Conservation (phyloP, 2,888 invertebrate genomes). For the Lasius fuliginosus region DNA sequence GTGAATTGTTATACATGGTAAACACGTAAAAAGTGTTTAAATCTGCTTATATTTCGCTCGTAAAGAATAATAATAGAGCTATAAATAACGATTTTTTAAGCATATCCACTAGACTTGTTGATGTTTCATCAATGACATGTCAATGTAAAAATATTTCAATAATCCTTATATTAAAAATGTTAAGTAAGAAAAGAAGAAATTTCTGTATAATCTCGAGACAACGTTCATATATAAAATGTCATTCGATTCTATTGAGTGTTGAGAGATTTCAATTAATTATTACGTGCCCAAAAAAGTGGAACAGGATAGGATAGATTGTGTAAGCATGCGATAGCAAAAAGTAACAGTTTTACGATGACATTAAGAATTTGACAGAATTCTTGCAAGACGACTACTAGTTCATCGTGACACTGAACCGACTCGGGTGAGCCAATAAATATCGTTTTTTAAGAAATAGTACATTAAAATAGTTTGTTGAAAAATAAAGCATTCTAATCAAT, state of each 20-base stretch:
- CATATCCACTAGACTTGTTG: too few relatives aligned
- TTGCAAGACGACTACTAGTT: not conserved
- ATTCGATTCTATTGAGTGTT: not conserved
- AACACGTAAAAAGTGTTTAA: not conserved
- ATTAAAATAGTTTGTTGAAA: not conserved
- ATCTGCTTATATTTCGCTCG: too few relatives aligned
- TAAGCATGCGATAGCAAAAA: not conserved
- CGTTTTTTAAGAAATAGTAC: constrained; percentile 17
- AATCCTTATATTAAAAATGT: not conserved
- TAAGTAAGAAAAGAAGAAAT: not conserved
- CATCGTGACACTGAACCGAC: not conserved
- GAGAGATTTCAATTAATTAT: not conserved
- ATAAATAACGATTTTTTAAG: too few relatives aligned
- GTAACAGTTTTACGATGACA: not conserved
- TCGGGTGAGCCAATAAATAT: constrained; percentile 12
- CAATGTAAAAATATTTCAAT: not conserved
- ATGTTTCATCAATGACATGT: not conserved
- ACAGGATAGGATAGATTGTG: not conserved
- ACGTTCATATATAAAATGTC: not conserved
- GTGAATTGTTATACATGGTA: not conserved
- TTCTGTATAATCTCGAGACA: not conserved
- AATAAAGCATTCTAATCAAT: not conserved
- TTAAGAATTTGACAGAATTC: not conserved
- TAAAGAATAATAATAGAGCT: not conserved
- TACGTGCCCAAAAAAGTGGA: not conserved